These are phyloP conservation scores for Drosophila monieri DNA, from an alignment of 2,888 invertebrate genomes.

Conservation along the genomic window DNA sequence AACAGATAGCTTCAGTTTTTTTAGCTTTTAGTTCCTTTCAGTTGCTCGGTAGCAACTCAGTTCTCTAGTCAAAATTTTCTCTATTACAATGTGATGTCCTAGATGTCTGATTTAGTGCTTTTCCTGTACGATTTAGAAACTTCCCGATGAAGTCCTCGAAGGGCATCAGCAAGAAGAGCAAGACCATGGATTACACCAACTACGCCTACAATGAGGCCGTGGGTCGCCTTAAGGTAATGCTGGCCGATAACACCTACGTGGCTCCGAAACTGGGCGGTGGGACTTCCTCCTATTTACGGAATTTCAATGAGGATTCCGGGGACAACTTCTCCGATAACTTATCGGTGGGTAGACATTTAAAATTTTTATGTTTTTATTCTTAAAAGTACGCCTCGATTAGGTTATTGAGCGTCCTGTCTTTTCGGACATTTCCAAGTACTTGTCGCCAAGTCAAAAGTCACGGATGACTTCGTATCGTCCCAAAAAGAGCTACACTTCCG, in stretches of 20 bases:
- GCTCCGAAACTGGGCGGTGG: conserved; percentile 82
- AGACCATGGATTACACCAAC: conserved; percentile 91
- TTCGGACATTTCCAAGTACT: conserved; percentile 84
- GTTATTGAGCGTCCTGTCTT: conserved; percentile 82
- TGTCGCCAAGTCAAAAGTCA: conserved; percentile 81
- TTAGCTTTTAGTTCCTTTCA: conserved; percentile 42
- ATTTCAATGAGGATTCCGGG: conserved; percentile 85
- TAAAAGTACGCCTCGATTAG: conserved; percentile 41
- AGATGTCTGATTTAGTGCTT: conserved; percentile 23
- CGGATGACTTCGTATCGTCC: conserved; percentile 72
- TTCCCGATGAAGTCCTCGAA: conserved; percentile 82
- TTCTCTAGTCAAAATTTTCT: conserved; percentile 39
- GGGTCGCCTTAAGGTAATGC: conserved; percentile 89
- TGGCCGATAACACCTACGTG: conserved; percentile 89
- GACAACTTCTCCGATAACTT: conserved; percentile 86
- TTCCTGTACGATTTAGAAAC: conserved; percentile 64
- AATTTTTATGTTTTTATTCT: background rate
- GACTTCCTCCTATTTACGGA: conserved; percentile 73
- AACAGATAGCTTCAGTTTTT: conserved; percentile 52
- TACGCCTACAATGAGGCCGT: conserved; percentile 94
- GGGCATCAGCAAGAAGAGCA: conserved; percentile 81
- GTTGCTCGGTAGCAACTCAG: conserved; percentile 52
- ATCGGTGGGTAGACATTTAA: conserved; percentile 70
- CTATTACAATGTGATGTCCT: conserved; percentile 65
- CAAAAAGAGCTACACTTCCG: conserved; percentile 64